Base-by-base conservation (phyloP, 2,888 invertebrate genomes). In the Pasiphila rectangulata region DNA sequence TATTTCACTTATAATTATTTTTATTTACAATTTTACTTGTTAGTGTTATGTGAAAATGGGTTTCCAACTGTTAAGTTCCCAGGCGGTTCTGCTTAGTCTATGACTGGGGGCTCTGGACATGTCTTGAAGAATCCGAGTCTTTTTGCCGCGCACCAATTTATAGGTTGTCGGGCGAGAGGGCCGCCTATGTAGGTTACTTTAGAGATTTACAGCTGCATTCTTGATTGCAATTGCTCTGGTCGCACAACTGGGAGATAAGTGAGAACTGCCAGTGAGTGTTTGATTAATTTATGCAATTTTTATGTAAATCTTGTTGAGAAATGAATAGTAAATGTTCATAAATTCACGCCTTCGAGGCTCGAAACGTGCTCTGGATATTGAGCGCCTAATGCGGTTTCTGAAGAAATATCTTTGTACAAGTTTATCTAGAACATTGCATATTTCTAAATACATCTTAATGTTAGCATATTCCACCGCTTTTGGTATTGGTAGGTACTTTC, bases 71-170 rank as follows among this genome's bases (percentile, higher is more conserved):
- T 3, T n/a, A 9, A 19, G 20, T 43, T 6, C 1, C 23, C 44
- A 6, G 30, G 12, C 44, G 13, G 4, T 37, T 10, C 37, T 23
- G n/a, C 0, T 1, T 9, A 4, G 30, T 0, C 30, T 30, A 23
- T 24, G 37, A 13, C 17, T 15, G 32, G 41, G 19, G 42, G 13
- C 21, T 20, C 15, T 16, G 29, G 30, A 44, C 37, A 44, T 23
- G 30, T 44, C 40, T 32, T 37, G 29, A 37, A 45, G 34, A 45
- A 45, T 45, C 39, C 34, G 0, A 34, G 19, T 30, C 37, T 45
- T 45, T 39, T 45, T 38, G 34, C 34, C 24, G 27, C 15, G 12
- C 4, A 39, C 19, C 45, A 45, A 45, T 45, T 45, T 45, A 38
- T 45, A 34, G 32, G 15, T 32, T 10, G 9, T 27, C 13, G 23